These are phyloP conservation scores for Dendrolimus kikuchii DNA, from an alignment of 1,140 invertebrate species.

Conservation along the genomic window DNA sequence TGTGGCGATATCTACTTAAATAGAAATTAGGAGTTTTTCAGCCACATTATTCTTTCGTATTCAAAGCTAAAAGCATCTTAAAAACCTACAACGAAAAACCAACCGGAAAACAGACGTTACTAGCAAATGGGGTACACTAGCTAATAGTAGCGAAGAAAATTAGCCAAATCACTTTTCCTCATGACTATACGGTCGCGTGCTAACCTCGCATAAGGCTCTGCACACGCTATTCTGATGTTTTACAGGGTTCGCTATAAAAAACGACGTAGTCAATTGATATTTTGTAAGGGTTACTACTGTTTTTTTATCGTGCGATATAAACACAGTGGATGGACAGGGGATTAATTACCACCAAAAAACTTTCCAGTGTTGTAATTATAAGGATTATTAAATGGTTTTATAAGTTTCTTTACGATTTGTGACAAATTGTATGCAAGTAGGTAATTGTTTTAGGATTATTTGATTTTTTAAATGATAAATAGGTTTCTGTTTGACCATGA, in stretches of 20 bases:
- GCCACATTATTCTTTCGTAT: no score
- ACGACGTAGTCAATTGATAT: conserved; percentile 59
- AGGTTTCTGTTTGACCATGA: no score
- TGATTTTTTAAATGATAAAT: no score
- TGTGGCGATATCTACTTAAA: no score
- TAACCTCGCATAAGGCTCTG: conserved; percentile 39
- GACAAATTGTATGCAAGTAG: no score
- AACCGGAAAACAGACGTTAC: background rate
- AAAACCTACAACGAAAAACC: no score
- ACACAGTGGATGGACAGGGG: conserved; percentile 14
- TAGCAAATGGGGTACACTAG: conserved; percentile 18
- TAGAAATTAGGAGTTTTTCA: no score
- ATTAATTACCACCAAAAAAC: conserved; percentile 25
- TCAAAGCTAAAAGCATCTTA: no score
- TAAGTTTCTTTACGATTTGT: no score
- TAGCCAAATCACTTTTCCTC: conserved; percentile 36
- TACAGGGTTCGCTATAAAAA: conserved; percentile 52
- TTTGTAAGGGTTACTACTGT: conserved; percentile 49
- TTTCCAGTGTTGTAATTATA: background rate
- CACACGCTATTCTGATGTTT: conserved; percentile 55
- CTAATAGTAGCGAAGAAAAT: conserved; percentile 19
- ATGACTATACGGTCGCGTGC: conserved; percentile 43
- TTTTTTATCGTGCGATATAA: conserved; percentile 28
- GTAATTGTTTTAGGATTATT: no score
- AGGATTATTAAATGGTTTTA: no score